Percentiles rank a stretch among this genome's conserved stretches.
Conservation (phyloP, 2,113 vertebrate genomes). For the Arizona elegans region DNA sequence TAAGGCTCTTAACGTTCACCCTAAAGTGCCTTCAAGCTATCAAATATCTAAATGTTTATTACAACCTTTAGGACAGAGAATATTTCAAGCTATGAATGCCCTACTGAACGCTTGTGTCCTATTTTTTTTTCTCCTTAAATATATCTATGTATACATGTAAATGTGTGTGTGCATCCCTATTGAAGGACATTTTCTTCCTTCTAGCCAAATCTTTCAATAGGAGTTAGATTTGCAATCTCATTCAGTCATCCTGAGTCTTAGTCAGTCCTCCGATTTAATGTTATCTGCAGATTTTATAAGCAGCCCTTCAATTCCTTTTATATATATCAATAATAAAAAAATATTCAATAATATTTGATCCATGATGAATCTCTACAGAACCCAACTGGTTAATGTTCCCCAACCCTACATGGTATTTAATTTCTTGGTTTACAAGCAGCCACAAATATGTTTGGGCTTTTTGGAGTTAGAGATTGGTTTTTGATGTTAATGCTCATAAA, state of each 20-base stretch:
- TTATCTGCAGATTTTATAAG: not conserved
- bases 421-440: not conserved
- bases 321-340: not conserved
- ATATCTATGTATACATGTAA: not conserved
- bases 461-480: not conserved
- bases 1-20: not conserved
- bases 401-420: not conserved
- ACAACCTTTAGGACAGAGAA: not conserved
- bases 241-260: not conserved
- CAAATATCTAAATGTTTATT: not conserved
- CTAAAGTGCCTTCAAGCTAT: not conserved
- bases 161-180: not conserved
- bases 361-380: not conserved
- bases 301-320: not conserved
- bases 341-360: not conserved
- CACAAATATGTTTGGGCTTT: not conserved
- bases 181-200: not conserved
- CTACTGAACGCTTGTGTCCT: not conserved
- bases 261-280: not conserved
- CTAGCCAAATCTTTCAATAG: not conserved
- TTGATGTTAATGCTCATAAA: not conserved
- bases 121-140: not conserved
- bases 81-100: not conserved
- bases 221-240: not conserved
- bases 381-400: not conserved